Evolutionary conservation across 2,888 invertebrate species (phyloP), one percentile per base, ranked within the genome.

Genomic region (Digitonthophagus gazella): DNA sequence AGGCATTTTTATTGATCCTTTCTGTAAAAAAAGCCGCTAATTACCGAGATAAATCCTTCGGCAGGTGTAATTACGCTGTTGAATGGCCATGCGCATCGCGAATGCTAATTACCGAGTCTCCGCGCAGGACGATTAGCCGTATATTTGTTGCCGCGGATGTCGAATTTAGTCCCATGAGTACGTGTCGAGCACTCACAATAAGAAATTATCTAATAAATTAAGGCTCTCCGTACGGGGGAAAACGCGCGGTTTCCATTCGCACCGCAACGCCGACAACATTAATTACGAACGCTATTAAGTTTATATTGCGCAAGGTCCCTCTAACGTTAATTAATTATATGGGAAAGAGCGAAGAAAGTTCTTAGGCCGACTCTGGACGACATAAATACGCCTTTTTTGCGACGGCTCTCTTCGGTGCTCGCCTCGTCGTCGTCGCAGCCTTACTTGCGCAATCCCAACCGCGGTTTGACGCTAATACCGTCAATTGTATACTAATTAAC

Each of bases 241-340:
- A 61, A 18, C 20, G 19, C n/a, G 14, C 61, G 19, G 18, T 73
- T 72, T 71, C 70, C 71, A 71, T 72, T 71, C 72, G 65, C 70
- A 64, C 18, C 64, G 28, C 28, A 68, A 69, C 71, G 71, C 71
- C 61, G 71, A 72, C 71, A 69, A 67, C 71, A 71, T 72, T 72
- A 74, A 74, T 72, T 71, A 72, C 71, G 61, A 56, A 68, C 55
- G 67, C 71, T 69, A 71, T 69, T 71, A 70, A 61, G 57, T 69
- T 69, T 55, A 64, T 67, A 66, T 74, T 73, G 71, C 73, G 68
- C 70, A 72, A 74, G 61, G 19, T 61, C 18, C 18, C 61, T 15
- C 56, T 66, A 64, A 56, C 57, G 66, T 64, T 72, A 73, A 73
- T 73, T 73, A 73, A 73, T 73, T 71, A 73, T 44, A 44, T 69